These are phyloP conservation scores for Echeneis naucrates DNA, from an alignment of 2,797 vertebrate species.

Conservation along the genomic window DNA sequence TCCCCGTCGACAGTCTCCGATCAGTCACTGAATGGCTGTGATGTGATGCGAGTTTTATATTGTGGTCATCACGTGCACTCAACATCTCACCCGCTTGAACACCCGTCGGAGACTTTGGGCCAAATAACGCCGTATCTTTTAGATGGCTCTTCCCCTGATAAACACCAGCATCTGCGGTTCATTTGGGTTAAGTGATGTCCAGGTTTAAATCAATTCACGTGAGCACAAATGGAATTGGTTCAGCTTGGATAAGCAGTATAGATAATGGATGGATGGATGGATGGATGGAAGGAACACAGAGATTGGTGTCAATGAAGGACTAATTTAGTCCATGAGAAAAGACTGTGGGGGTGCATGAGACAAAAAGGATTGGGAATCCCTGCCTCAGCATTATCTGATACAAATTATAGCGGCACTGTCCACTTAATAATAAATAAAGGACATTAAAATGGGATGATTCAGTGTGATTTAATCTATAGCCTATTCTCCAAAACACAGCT, in stretches of 20 bases:
- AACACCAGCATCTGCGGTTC: no score
- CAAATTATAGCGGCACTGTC: not conserved
- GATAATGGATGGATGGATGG: no score
- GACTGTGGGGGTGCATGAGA: not conserved
- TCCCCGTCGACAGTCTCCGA: no score
- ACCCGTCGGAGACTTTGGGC: no score
- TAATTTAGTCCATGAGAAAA: constrained; percentile 5
- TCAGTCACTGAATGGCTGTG: no score
- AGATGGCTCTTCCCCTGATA: no score
- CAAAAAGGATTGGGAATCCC: not conserved
- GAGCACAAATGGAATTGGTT: constrained; percentile 17
- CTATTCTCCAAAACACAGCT: constrained; percentile 41
- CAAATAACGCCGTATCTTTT: no score
- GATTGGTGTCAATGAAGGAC: not conserved
- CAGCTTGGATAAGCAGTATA: no score
- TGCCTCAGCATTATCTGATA: constrained; percentile 12
- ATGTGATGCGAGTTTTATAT: no score
- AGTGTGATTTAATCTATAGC: constrained; percentile 50
- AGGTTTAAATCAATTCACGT: not conserved
- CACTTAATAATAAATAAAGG: constrained; percentile 30
- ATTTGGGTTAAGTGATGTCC: not conserved
- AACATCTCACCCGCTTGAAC: no score
- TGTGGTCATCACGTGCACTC: no score
- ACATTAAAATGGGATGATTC: constrained; percentile 36
- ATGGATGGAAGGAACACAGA: no score